A percentile compares a stretch with the other conserved stretches of the same genome.
Evolutionary conservation across 2,113 vertebrate genomes (phyloP).

Genomic region (Gymnorhina tibicen): DNA sequence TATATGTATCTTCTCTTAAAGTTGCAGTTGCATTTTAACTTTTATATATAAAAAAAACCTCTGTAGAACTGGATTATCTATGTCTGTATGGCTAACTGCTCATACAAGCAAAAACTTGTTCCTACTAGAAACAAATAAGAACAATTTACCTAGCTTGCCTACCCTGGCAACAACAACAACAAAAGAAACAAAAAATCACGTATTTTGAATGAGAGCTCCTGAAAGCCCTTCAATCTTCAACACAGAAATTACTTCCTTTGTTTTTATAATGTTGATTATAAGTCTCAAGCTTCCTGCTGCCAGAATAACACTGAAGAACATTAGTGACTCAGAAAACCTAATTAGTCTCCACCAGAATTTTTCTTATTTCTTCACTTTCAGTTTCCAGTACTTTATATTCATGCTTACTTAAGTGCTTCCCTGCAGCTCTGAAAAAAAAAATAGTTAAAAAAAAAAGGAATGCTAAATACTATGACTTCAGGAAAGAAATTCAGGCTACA

Average conservation of each 20-base stretch:
- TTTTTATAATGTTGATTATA: not conserved
- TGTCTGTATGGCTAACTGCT: not conserved
- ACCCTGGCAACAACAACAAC: not conserved
- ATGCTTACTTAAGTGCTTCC: not conserved
- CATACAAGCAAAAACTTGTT: not conserved
- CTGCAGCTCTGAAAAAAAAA: not conserved
- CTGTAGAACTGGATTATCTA: not conserved
- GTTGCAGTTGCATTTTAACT: not conserved
- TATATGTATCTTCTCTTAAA: not conserved
- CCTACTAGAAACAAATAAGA: not conserved
- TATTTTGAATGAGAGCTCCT: not conserved
- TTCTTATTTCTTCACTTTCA: not conserved
- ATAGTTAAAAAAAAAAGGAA: not conserved
- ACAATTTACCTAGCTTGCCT: not conserved
- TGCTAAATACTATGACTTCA: not conserved
- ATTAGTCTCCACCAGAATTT: not conserved
- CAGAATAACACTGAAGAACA: not conserved
- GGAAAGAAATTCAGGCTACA: not conserved
- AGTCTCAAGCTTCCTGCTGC: not conserved
- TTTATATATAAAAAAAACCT: not conserved
- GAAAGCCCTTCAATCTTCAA: not conserved
- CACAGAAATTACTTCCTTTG: not conserved
- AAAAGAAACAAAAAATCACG: not conserved
- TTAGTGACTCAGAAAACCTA: constrained; percentile 18
- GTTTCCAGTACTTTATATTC: not conserved